Conservation (phyloP, 2,888 invertebrate species). For the Limnephilus rhombicus region DNA sequence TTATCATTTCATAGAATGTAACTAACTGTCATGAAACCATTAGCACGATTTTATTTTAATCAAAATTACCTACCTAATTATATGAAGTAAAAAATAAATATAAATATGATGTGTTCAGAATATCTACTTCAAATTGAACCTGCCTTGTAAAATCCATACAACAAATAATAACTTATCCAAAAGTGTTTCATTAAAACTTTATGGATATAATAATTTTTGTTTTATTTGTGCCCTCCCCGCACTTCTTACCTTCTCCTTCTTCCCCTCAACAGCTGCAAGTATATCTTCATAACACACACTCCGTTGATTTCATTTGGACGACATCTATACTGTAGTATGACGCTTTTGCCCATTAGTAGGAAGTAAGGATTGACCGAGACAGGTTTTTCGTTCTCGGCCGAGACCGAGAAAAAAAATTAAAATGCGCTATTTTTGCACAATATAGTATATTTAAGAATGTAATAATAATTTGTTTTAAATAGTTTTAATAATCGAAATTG, state of each 20-base stretch:
- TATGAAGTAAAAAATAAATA: constrained; percentile 41
- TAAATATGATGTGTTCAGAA: constrained; percentile 45
- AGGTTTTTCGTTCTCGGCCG: no score
- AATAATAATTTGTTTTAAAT: no score
- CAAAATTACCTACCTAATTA: constrained; percentile 35
- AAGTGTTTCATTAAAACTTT: constrained; percentile 41
- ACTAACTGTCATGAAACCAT: constrained; percentile 42
- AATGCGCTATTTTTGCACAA: no score
- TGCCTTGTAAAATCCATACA: constrained; percentile 42
- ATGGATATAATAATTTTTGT: constrained; percentile 8
- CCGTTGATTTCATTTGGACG: no score
- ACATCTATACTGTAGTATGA: no score
- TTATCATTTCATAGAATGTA: constrained; percentile 60
- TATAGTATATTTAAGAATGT: no score
- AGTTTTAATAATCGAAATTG: no score
- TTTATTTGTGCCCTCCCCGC: not conserved
- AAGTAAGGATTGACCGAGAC: no score
- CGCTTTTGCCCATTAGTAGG: no score
- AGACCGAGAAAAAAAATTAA: no score
- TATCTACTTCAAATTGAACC: constrained; percentile 42
- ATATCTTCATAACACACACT: no score
- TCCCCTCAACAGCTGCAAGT: not conserved
- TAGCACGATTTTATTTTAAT: constrained; percentile 39
- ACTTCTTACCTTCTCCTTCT: constrained; percentile 19
- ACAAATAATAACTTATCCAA: constrained; percentile 40